Conservation (phyloP, 2,797 vertebrate genomes). For the Myotis daubentonii region DNA sequence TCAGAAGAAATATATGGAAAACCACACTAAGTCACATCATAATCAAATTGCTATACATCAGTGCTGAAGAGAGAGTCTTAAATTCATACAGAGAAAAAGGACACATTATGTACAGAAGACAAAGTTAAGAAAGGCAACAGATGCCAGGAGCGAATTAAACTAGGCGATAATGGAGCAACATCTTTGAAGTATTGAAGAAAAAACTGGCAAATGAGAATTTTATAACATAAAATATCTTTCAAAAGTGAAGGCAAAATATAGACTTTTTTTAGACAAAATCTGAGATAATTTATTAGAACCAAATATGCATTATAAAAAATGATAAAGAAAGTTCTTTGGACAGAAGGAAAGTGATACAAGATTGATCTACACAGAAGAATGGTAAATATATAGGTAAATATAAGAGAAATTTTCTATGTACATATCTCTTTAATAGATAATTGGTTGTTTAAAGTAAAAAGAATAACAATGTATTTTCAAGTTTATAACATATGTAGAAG, state of each 20-base stretch:
- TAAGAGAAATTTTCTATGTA: background rate
- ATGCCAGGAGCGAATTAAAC: constrained; percentile 6
- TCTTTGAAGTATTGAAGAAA: constrained; percentile 1
- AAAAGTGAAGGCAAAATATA: constrained; percentile 35
- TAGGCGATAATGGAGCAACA: background rate
- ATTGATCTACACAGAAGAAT: background rate
- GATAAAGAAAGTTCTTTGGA: background rate
- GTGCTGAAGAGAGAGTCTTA: background rate
- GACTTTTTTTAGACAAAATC: background rate
- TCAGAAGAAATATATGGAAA: constrained; percentile 13
- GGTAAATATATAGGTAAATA: background rate
- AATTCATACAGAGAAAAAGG: background rate
- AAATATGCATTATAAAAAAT: background rate
- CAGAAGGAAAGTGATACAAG: background rate
- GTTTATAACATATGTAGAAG: background rate
- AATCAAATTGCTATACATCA: constrained; percentile 5
- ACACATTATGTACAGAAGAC: background rate
- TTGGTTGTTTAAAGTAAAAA: constrained; percentile 20
- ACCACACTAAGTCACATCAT: background rate
- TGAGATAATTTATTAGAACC: background rate
- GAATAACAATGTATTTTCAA: background rate
- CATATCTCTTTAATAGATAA: background rate
- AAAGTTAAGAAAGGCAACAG: constrained; percentile 40
- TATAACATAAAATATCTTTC: constrained; percentile 6
- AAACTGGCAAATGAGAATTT: background rate